A percentile compares a stretch with the other conserved stretches of the same genome.
Conservation (phyloP, 2,113 vertebrate genomes). For the Protobothrops mucrosquamatus region DNA sequence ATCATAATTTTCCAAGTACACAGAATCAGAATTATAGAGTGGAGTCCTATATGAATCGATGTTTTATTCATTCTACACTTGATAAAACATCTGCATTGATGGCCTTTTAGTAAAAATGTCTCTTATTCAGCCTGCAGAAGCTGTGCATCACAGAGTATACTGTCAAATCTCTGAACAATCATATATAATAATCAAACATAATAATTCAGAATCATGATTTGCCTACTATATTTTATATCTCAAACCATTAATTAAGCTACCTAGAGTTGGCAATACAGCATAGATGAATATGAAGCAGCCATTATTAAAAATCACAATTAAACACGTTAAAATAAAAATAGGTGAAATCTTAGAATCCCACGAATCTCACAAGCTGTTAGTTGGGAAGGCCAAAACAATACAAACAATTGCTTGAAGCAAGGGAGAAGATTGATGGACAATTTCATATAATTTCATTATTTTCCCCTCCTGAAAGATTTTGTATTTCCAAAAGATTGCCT, state of each 20-base stretch:
- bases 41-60: background rate
- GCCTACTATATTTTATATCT: background rate
- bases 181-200: background rate
- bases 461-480: background rate
- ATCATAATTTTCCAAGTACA: background rate
- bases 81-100: background rate
- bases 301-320: background rate
- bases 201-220: background rate
- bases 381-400: background rate
- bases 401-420: background rate
- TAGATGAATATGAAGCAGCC: background rate
- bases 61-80: background rate
- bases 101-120: background rate
- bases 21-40: background rate
- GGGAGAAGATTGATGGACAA: background rate
- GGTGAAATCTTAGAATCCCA: background rate
- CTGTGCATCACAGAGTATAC: background rate
- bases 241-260: background rate
- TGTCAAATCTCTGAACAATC: background rate
- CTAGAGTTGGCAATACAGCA: background rate
- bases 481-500: background rate
- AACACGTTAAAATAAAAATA: background rate
- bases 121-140: background rate
- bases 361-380: background rate
- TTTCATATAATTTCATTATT: background rate